phyloP scores from a whole-genome alignment of 2,113 vertebrate genomes.

The Condylura cristata region DNA sequence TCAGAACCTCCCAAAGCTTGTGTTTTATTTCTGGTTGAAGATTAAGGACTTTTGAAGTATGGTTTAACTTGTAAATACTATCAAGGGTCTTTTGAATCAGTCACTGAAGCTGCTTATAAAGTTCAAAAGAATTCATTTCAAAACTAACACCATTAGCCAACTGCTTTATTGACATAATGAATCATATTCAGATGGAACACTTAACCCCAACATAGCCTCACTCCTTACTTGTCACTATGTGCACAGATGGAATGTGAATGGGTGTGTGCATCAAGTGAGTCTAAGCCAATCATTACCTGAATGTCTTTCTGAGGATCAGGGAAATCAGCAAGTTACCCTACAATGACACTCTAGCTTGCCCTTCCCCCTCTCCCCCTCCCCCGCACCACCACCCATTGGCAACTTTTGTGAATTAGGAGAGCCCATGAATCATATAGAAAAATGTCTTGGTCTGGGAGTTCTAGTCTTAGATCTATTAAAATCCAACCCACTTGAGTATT shows the following conservation, averaged over 20 bases:
- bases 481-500: neutral
- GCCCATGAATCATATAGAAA: neutral
- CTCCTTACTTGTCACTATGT: neutral
- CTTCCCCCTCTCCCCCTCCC: no score
- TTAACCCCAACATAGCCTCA: neutral
- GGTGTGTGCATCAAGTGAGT: neutral
- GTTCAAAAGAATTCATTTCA: slow-evolving; percentile 35
- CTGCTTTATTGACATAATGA: slow-evolving; percentile 37
- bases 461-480: neutral
- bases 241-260: neutral
- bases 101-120: slow-evolving; percentile 22
- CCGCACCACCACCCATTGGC: no score
- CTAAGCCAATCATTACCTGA: neutral
- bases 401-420: neutral
- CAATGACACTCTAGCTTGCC: no score
- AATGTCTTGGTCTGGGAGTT: neutral
- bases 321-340: neutral
- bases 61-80: slow-evolving; percentile 41
- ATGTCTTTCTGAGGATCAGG: neutral
- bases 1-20: slow-evolving; percentile 37
- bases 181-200: neutral
- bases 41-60: slow-evolving; percentile 40
- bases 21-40: slow-evolving; percentile 50
- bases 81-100: neutral
- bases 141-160: slow-evolving; percentile 17